These are phyloP conservation scores for Octopus sinensis DNA, from an alignment of 1,140 invertebrate species.

Conservation along the genomic window DNA sequence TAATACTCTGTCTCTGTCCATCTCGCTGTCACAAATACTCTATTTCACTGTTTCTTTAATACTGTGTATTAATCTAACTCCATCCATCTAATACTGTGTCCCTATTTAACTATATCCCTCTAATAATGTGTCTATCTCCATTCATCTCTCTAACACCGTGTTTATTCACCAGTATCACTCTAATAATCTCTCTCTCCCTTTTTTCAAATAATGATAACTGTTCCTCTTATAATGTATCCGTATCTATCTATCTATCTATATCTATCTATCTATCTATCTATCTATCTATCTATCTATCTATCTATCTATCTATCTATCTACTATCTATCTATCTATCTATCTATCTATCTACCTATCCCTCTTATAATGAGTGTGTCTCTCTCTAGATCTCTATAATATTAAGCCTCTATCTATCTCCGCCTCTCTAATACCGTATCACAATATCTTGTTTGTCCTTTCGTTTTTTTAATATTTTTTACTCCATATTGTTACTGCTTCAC, in stretches of 20 bases:
- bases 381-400: not conserved
- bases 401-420: not conserved
- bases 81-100: too few species aligned
- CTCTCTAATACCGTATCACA: too few species aligned
- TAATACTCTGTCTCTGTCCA: not conserved
- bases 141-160: too few species aligned
- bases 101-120: too few species aligned
- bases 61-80: too few species aligned
- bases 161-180: too few species aligned
- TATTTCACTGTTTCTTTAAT: too few species aligned
- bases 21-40: too few species aligned
- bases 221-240: too few species aligned
- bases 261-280: not conserved
- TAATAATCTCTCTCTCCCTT: too few species aligned
- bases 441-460: not conserved
- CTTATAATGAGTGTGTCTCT: not conserved
- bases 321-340: constrained; percentile 3
- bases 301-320: not conserved
- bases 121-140: too few species aligned
- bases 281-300: constrained; percentile 3
- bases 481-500: not conserved
- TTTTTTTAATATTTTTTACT: not conserved
- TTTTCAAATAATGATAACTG: too few species aligned
- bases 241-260: not conserved
- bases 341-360: not conserved